Evolutionary conservation across 2,113 vertebrate genomes (phyloP), one percentile per base, ranked within the genome.

Genomic region (Reinhardtius hippoglossoides): DNA sequence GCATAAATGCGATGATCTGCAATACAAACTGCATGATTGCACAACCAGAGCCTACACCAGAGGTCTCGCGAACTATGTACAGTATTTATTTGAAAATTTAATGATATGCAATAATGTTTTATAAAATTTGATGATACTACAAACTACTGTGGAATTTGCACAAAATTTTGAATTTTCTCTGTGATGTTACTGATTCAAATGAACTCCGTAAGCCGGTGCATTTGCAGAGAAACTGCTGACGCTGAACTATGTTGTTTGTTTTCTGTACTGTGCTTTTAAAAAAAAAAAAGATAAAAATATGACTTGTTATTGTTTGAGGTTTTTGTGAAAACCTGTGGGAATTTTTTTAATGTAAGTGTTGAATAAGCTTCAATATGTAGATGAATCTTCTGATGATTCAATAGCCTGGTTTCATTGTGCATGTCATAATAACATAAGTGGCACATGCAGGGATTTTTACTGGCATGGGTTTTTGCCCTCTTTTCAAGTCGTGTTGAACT

Each of bases 31-130:
- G 26, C 21, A 12, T 71, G 21, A 50, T 78, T 85, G 82, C 72
- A 75, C 52, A 70, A 67, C 2, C 69, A 50, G 64, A 54, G 69
- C 13, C 60, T 23, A 18, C n/a, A 67, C 15, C 16, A 5, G n/a
- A 74, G 68, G 55, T 65, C 37, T 61, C 42, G 10, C 31, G 40
- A 54, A 40, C 50, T 78, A 42, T 80, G 68, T 71, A 77, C 57
- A 80, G 57, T 74, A 83, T 88, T 85, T 82, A 88, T 83, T 54
- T 31, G 7, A 69, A 21, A 18, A 57, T 80, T 9, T 35, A n/a
- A 54, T 15, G 4, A 66, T 74, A 77, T 76, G 74, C 81, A 84
- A 78, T n/a, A 0, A 44, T 71, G 48, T 71, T 58, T 59, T 37
- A 31, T 62, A 55, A n/a, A 78, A 65, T 52, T 69, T 57, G 60